Conservation (phyloP, 2,888 invertebrate genomes). For the Nomada goodeniana region DNA sequence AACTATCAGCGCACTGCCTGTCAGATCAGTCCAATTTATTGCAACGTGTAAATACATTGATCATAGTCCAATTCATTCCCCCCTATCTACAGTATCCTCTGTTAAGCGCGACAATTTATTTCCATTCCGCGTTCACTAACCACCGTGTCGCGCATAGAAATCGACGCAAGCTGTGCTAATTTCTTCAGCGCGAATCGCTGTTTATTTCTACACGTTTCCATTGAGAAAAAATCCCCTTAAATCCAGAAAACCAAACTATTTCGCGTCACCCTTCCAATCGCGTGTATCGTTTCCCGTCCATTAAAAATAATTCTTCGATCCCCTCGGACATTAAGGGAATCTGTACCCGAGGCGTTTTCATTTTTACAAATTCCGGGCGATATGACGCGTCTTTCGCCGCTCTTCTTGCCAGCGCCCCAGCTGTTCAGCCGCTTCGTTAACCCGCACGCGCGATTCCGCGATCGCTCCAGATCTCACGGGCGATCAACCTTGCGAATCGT, state of each 20-base stretch:
- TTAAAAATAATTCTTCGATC: too few species aligned
- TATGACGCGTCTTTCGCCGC: too few species aligned
- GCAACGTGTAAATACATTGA: not conserved
- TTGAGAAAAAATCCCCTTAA: too few species aligned
- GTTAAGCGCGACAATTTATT: not conserved
- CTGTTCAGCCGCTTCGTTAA: slow-evolving; percentile 17
- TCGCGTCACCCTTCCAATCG: too few species aligned
- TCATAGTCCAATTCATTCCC: not conserved
- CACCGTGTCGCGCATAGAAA: not conserved
- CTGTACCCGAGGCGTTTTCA: too few species aligned
- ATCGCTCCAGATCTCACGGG: not conserved
- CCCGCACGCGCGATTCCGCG: not conserved
- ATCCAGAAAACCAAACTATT: too few species aligned
- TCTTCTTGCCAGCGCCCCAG: not conserved
- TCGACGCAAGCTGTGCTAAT: not conserved
- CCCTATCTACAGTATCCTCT: not conserved
- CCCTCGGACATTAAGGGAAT: too few species aligned
- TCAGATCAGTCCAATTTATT: slow-evolving; percentile 17
- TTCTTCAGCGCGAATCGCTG: not conserved
- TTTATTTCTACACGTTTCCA: too few species aligned
- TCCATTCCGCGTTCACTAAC: not conserved
- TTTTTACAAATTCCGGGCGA: too few species aligned
- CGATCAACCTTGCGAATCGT: slow-evolving; percentile 23
- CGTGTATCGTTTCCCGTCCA: too few species aligned
- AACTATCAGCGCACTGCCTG: slow-evolving; percentile 22